Evolutionary conservation across 2,888 invertebrate species (phyloP).

Genomic region (Atethmia centrago): DNA sequence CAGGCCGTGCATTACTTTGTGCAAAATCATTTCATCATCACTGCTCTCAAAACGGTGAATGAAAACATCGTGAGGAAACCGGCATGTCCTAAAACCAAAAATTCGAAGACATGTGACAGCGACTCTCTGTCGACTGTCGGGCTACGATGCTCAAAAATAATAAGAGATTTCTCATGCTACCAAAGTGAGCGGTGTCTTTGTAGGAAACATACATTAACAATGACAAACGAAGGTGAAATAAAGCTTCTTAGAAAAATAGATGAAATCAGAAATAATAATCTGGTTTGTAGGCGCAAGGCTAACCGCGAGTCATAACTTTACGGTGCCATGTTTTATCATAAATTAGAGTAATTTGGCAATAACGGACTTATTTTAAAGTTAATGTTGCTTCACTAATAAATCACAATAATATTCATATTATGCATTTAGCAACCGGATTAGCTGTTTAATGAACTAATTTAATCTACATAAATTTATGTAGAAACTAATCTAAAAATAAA

Average conservation of each 20-base stretch:
- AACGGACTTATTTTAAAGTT: slow-evolving; percentile 32
- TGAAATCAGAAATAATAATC: neutral
- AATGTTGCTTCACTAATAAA: slow-evolving; percentile 46
- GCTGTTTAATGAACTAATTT: slow-evolving; percentile 15
- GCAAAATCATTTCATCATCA: no score
- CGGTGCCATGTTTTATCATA: slow-evolving; percentile 46
- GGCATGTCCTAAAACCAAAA: no score
- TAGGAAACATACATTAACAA: neutral
- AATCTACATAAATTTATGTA: slow-evolving; percentile 7
- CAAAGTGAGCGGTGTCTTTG: neutral
- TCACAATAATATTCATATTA: slow-evolving; percentile 48
- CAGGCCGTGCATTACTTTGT: no score
- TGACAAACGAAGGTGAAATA: neutral
- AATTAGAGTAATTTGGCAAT: slow-evolving; percentile 54
- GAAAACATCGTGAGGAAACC: no score
- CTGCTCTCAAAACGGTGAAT: no score
- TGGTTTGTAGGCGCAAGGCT: neutral
- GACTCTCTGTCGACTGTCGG: neutral
- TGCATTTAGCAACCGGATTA: slow-evolving; percentile 14
- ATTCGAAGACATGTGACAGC: no score
- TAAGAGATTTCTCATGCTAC: neutral
- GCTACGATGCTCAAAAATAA: neutral
- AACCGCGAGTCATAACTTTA: neutral
- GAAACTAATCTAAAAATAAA: slow-evolving; percentile 5
- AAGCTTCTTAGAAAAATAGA: slow-evolving; percentile 1